These are phyloP conservation scores for Chloroceryle inda DNA, from an alignment of 2,797 vertebrate genomes.

Conservation along the genomic window DNA sequence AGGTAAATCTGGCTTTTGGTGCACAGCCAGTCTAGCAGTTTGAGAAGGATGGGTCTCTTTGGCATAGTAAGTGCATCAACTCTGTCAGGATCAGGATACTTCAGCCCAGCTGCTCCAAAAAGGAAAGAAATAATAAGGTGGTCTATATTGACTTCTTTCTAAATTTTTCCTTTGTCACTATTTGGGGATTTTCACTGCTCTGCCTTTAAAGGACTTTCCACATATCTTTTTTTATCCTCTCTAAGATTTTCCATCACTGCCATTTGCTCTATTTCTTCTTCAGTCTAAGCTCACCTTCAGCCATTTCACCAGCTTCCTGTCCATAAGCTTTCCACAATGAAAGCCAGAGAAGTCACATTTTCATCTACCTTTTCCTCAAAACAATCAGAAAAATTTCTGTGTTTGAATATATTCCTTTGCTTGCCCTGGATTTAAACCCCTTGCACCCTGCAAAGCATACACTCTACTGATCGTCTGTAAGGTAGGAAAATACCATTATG, in stretches of 20 bases:
- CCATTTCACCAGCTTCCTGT: neutral
- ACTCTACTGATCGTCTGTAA: neutral
- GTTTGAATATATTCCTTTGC: neutral
- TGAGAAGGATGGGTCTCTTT: neutral
- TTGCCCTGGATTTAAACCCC: neutral
- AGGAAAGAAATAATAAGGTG: neutral
- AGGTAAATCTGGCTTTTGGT: neutral
- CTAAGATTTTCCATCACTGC: neutral
- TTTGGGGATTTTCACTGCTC: neutral
- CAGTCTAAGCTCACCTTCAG: neutral
- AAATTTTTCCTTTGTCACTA: neutral
- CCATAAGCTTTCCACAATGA: neutral
- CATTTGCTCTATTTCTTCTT: neutral
- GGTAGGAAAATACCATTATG: neutral
- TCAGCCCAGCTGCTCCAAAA: neutral
- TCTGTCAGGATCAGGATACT: neutral
- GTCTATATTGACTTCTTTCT: neutral
- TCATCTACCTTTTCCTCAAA: neutral
- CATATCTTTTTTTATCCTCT: neutral
- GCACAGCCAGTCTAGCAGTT: neutral
- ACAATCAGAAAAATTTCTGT: neutral
- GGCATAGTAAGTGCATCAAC: neutral
- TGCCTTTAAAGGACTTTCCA: neutral
- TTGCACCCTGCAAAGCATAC: neutral
- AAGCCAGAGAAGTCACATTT: neutral